phyloP scores from a whole-genome alignment of 1,140 invertebrate genomes.

The Dendroctonus valens region DNA sequence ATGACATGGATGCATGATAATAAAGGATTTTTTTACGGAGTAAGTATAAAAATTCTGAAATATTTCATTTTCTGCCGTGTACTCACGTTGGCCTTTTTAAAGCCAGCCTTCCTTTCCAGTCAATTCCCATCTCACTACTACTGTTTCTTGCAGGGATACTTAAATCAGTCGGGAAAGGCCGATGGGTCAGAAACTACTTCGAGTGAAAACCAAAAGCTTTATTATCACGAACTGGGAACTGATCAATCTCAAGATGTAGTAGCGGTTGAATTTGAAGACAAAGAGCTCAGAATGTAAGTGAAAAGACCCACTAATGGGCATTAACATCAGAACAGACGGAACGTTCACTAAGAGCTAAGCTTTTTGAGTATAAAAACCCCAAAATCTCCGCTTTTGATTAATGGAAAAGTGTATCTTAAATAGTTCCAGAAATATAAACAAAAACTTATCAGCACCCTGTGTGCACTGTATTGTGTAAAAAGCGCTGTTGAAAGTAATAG shows the following conservation, averaged over 20 bases:
- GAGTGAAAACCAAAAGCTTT: conserved; percentile 90
- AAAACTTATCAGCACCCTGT: too few relatives aligned
- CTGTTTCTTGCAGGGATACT: conserved; percentile 57
- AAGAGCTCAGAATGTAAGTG: conserved; percentile 83
- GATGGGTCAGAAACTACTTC: conserved; percentile 89
- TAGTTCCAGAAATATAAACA: too few relatives aligned
- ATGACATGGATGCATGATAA: conserved; percentile 96
- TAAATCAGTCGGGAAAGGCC: conserved; percentile 72
- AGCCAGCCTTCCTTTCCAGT: neutral
- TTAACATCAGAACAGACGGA: too few relatives aligned
- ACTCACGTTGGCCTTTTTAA: too few relatives aligned
- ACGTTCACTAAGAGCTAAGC: too few relatives aligned
- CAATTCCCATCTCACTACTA: conserved; percentile 4
- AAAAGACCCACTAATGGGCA: neutral
- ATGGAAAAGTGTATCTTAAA: too few relatives aligned
- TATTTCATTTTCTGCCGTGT: too few relatives aligned
- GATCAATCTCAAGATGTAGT: conserved; percentile 85
- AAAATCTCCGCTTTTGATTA: too few relatives aligned
- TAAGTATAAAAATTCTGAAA: conserved; percentile 51
- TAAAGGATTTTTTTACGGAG: conserved; percentile 92
- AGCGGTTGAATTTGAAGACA: conserved; percentile 89
- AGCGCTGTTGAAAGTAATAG: too few relatives aligned
- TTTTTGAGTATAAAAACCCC: too few relatives aligned
- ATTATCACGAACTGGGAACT: conserved; percentile 88
- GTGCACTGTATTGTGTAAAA: too few relatives aligned